These are phyloP conservation scores for Phainopepla nitens DNA, from an alignment of 2,113 vertebrate species.

Conservation along the genomic window DNA sequence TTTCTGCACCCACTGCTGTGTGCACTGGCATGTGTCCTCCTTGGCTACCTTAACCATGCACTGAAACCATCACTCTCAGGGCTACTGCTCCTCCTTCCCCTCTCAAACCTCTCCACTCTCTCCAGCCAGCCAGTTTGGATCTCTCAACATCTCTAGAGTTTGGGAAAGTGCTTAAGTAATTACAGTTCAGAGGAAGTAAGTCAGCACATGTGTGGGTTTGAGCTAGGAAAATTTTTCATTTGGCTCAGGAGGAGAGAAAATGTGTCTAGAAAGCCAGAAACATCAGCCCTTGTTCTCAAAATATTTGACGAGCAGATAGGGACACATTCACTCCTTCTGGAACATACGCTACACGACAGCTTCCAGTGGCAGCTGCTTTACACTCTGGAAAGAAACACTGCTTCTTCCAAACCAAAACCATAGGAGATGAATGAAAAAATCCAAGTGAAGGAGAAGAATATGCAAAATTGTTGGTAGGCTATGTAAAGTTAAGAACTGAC, in stretches of 20 bases:
- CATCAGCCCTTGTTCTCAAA: slow-evolving; percentile 47
- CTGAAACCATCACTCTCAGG: not conserved
- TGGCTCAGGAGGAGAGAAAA: not conserved
- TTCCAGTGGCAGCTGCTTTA: slow-evolving; percentile 41
- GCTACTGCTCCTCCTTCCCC: not conserved
- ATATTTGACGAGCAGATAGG: slow-evolving; percentile 40
- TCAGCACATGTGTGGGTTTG: not conserved
- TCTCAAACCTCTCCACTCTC: not conserved
- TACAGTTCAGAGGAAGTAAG: not conserved
- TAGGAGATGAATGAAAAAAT: not conserved
- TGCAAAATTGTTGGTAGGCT: not conserved
- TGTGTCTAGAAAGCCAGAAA: not conserved
- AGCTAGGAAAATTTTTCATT: not conserved
- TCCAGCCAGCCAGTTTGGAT: not conserved
- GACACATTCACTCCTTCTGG: slow-evolving; percentile 3
- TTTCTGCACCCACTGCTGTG: not conserved
- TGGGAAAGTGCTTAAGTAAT: not conserved
- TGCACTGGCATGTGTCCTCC: not conserved
- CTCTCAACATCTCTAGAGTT: not conserved
- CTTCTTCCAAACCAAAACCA: not conserved
- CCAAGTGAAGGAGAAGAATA: not conserved
- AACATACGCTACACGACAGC: not conserved
- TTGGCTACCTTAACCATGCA: not conserved
- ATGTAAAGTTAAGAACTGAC: not conserved
- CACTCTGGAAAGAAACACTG: not conserved